Conservation (phyloP, 1,140 invertebrate species). For the Penaeus japonicus region DNA sequence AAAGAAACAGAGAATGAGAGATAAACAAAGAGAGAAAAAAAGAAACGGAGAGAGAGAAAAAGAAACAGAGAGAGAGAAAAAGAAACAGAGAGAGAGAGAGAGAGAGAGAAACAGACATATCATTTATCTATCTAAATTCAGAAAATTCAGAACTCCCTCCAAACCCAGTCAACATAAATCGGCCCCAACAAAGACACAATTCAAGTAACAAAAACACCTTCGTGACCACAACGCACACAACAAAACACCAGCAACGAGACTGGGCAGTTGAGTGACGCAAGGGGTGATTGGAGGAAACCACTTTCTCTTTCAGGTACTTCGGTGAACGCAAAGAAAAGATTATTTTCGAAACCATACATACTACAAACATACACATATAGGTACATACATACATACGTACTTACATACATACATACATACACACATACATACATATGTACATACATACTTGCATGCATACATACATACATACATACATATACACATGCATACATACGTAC, state of each 20-base stretch:
- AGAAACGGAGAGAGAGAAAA: neutral
- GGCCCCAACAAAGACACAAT: too few species aligned
- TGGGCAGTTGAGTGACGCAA: too few species aligned
- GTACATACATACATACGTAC: neutral
- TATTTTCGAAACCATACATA: neutral
- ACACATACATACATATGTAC: neutral
- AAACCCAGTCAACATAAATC: too few species aligned
- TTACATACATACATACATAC: neutral
- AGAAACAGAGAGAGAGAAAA: neutral
- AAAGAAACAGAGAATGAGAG: neutral
- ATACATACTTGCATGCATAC: neutral
- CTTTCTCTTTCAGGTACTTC: too few species aligned
- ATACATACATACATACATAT: neutral
- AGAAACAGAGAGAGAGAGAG: neutral
- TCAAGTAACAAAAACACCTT: too few species aligned
- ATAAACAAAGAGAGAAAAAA: neutral
- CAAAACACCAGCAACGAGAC: too few species aligned
- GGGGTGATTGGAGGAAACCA: too few species aligned
- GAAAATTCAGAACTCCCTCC: too few species aligned
- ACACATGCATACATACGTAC: neutral
- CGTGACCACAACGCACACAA: too few species aligned
- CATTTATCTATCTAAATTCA: too few species aligned
- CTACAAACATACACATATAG: neutral
- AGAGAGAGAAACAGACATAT: neutral
- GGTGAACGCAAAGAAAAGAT: too few species aligned